Base-by-base conservation (phyloP, 2,797 vertebrate species). In the Paguma larvata region DNA sequence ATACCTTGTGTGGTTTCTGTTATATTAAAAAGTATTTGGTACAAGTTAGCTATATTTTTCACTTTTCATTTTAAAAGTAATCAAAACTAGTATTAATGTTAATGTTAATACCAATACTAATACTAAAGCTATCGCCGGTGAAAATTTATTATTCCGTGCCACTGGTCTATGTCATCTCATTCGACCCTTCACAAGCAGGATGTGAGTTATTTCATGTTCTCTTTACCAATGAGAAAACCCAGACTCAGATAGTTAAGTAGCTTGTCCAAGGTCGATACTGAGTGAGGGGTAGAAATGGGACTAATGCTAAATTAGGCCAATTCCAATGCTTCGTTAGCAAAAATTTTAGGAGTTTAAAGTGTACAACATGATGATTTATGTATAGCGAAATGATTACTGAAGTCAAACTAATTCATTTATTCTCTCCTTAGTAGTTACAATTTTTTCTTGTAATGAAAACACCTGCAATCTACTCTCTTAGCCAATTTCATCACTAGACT, bases 21-120 rank as follows among this genome's bases (percentile, higher is more conserved):
- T 19, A 63, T 27, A 15, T 53, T 7, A 56, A 62, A 8, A 83
- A 73, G 27, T 63, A 1, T 8, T 56, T 56, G n/a, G 34, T 19
- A 67, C 7, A 75, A 62, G 30, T 62, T 44, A 44, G 15, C 72
- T 90, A 14, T 44, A 86, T 34, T 83, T 70, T 89, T 32, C 72
- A 62, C 68, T 83, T 86, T 86, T 19, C 63, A 48, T 62, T 90
- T 92, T 38, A 84, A 94, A 78, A 38, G 18, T 53, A 87, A 85
- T 27, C 63, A 80, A 59, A 96, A 87, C 5, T 5, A 63, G 41
- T 59, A 21, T 19, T 68, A 51, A 88, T 38, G 15, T 0, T 38
- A 93, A 86, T 53, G n/a, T 23, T 46, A 77, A 62, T 34, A n/a
- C 13, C 32, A 59, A 68, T 15, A 38, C 14, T 51, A 34, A 84